Conservation (phyloP, 2,888 invertebrate species). For the Diaphora mendica region DNA sequence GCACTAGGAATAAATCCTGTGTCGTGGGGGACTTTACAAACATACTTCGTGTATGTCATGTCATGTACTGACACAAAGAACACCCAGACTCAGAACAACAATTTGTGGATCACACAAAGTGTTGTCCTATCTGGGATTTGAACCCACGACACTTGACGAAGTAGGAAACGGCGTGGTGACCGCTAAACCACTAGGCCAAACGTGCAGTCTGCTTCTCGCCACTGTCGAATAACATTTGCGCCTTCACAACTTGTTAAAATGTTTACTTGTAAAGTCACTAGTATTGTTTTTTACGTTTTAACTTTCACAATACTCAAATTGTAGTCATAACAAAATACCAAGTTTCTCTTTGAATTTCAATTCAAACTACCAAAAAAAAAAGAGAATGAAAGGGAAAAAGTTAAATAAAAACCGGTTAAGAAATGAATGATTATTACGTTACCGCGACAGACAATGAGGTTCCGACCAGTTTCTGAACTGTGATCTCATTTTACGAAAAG, state of each 20-base stretch:
- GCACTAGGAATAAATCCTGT: too few relatives aligned
- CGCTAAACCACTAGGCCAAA: too few relatives aligned
- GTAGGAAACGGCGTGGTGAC: too few relatives aligned
- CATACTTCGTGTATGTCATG: too few relatives aligned
- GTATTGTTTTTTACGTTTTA: neutral
- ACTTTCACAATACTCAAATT: neutral
- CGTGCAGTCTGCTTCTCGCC: too few relatives aligned
- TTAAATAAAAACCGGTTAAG: neutral
- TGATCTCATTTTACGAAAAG: constrained; percentile 7
- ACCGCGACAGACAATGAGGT: constrained; percentile 3
- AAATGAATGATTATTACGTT: constrained; percentile 13
- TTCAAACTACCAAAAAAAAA: neutral
- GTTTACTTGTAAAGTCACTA: neutral
- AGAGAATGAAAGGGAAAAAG: neutral
- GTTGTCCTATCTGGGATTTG: too few relatives aligned
- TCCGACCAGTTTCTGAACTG: constrained; percentile 7
- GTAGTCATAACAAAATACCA: neutral
- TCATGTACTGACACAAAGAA: too few relatives aligned
- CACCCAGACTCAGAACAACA: too few relatives aligned
- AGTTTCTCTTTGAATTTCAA: neutral
- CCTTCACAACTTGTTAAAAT: neutral
- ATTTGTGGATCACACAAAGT: too few relatives aligned
- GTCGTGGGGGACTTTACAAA: too few relatives aligned
- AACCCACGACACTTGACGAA: too few relatives aligned
- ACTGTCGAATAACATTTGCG: neutral